These are phyloP conservation scores for Synchiropus splendidus DNA, from an alignment of 2,113 vertebrate genomes.

Conservation along the genomic window DNA sequence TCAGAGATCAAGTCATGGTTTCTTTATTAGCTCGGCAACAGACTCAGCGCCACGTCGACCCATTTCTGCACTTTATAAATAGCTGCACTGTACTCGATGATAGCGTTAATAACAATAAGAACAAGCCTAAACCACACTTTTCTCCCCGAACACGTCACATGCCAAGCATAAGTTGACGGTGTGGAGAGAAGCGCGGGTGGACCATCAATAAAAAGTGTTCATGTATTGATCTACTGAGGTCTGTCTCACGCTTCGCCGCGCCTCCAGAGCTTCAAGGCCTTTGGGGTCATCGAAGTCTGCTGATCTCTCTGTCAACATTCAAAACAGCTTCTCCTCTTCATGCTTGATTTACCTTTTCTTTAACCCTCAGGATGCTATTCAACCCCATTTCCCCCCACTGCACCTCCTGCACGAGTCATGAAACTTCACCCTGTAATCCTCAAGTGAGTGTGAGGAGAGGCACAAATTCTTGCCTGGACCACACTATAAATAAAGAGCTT, in stretches of 20 bases:
- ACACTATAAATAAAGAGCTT: no score
- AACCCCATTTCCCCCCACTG: no score
- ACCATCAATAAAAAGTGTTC: conserved; percentile 20
- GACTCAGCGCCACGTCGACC: conserved; percentile 45
- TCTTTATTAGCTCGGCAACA: conserved; percentile 38
- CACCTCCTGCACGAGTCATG: no score
- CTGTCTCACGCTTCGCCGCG: conserved; percentile 26
- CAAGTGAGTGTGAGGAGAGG: no score
- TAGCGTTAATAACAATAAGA: not conserved
- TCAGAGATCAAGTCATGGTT: conserved; percentile 41
- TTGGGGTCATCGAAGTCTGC: conserved; percentile 9
- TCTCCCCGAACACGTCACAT: conserved; percentile 13
- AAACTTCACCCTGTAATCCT: no score
- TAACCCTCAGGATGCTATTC: no score
- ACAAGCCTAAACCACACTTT: conserved; percentile 15
- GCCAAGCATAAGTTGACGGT: conserved; percentile 20
- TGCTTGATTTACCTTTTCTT: no score
- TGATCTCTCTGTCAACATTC: no score
- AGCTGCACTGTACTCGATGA: conserved; percentile 48
- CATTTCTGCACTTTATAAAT: conserved; percentile 49
- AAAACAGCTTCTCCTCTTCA: no score
- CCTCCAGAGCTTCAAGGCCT: conserved; percentile 24
- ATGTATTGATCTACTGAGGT: conserved; percentile 30
- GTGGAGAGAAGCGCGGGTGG: conserved; percentile 4
- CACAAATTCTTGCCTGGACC: no score